These are phyloP conservation scores for Lophochroa leadbeateri DNA, from an alignment of 2,113 vertebrate genomes.

Conservation along the genomic window DNA sequence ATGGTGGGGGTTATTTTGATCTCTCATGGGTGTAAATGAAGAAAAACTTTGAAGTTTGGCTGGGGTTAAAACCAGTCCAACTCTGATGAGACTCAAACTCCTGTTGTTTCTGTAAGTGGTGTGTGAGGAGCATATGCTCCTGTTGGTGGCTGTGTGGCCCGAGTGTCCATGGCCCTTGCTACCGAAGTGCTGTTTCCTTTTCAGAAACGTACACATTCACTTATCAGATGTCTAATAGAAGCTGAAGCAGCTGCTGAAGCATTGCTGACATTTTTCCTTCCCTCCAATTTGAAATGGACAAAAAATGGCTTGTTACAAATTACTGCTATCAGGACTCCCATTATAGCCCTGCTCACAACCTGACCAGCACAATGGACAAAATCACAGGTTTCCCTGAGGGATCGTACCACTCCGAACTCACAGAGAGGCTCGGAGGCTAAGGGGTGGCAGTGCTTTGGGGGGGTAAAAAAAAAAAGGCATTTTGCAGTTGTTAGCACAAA, in stretches of 20 bases:
- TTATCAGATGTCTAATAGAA: background rate
- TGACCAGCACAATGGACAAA: background rate
- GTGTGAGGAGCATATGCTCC: fast-evolving
- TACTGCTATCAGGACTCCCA: background rate
- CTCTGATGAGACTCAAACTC: background rate
- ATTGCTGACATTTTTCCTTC: background rate
- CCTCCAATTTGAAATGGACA: background rate
- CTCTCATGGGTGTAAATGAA: background rate
- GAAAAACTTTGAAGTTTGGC: background rate
- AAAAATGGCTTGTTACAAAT: background rate
- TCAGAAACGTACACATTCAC: background rate
- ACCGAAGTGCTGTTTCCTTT: background rate
- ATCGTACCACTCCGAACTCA: background rate
- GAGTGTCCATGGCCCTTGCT: background rate
- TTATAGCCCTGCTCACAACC: background rate
- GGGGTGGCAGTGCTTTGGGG: background rate
- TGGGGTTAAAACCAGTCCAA: background rate
- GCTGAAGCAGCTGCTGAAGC: background rate
- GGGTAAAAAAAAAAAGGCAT: background rate
- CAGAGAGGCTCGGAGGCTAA: background rate
- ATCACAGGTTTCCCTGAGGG: background rate
- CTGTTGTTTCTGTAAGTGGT: background rate
- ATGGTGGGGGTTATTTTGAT: background rate
- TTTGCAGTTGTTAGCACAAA: background rate
- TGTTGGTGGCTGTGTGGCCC: background rate